A percentile compares a stretch with the other conserved stretches of the same genome.
Conservation (phyloP, 2,797 vertebrate species). For the Bradypodion pumilum region DNA sequence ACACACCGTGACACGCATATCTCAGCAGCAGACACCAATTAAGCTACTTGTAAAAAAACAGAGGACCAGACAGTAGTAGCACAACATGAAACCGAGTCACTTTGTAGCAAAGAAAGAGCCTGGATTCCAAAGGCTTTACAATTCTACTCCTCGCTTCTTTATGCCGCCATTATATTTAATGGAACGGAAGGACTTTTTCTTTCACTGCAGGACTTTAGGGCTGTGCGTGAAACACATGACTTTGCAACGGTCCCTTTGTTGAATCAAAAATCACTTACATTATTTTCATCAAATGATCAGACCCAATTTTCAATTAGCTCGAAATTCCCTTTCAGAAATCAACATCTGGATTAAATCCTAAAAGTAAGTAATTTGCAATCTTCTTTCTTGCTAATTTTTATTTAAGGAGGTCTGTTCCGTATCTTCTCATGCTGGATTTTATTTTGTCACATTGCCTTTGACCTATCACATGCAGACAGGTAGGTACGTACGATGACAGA, state of each 20-base stretch:
- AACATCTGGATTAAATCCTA: not conserved
- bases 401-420: not conserved
- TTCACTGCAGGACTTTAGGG: not conserved
- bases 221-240: not conserved
- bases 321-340: not conserved
- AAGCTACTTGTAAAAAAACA: constrained; percentile 60
- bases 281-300: not conserved
- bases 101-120: not conserved
- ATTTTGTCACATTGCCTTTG: not conserved
- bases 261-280: not conserved
- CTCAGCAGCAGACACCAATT: constrained; percentile 76
- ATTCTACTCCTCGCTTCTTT: not conserved
- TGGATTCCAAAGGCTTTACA: not conserved
- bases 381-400: not conserved
- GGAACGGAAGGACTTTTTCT: not conserved
- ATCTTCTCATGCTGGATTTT: not conserved
- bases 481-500: not conserved
- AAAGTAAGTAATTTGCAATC: not conserved
- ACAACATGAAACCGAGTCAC: constrained; percentile 14
- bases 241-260: not conserved
- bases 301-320: not conserved
- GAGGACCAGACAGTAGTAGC: constrained; percentile 15
- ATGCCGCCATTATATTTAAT: constrained; percentile 8
- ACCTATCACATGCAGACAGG: not conserved
- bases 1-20: constrained; percentile 71